phyloP scores from a whole-genome alignment of 2,797 vertebrate genomes.

The Anniella stebbinsi region DNA sequence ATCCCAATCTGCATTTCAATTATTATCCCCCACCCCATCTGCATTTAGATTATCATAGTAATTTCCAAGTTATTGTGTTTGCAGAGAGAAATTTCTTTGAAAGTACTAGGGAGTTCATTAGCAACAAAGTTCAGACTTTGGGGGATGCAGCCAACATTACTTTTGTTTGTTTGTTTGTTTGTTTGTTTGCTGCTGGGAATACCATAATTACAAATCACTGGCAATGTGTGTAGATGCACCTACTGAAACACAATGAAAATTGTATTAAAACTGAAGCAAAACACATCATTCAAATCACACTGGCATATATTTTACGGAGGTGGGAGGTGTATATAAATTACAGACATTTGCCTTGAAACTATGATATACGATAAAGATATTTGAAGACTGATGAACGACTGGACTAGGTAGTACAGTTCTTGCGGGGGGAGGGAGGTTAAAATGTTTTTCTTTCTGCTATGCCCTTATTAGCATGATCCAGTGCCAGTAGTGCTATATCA shows the following conservation, averaged over 20 bases:
- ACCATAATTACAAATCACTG: conserved; percentile 79
- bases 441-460: background rate
- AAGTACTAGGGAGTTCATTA: conserved; percentile 77
- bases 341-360: conserved; percentile 19
- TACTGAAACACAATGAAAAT: conserved; percentile 75
- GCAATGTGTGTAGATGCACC: conserved; percentile 69
- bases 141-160: conserved; percentile 74
- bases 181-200: conserved; percentile 78
- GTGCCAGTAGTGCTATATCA: background rate
- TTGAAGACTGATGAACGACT: background rate
- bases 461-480: background rate
- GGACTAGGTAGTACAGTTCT: background rate
- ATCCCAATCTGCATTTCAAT: conserved; percentile 69
- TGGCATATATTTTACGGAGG: conserved; percentile 63
- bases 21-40: conserved; percentile 58
- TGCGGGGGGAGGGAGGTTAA: background rate
- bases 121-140: conserved; percentile 73
- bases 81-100: conserved; percentile 73
- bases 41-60: conserved; percentile 77
- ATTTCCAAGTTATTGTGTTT: conserved; percentile 79
- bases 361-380: background rate
- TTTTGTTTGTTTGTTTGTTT: conserved; percentile 76
- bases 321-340: conserved; percentile 61
- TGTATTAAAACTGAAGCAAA: conserved; percentile 74
- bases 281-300: conserved; percentile 56